Evolutionary conservation across 2,888 invertebrate genomes (phyloP), one percentile per base, ranked within the genome.

Genomic region (Trachelus tabidus): DNA sequence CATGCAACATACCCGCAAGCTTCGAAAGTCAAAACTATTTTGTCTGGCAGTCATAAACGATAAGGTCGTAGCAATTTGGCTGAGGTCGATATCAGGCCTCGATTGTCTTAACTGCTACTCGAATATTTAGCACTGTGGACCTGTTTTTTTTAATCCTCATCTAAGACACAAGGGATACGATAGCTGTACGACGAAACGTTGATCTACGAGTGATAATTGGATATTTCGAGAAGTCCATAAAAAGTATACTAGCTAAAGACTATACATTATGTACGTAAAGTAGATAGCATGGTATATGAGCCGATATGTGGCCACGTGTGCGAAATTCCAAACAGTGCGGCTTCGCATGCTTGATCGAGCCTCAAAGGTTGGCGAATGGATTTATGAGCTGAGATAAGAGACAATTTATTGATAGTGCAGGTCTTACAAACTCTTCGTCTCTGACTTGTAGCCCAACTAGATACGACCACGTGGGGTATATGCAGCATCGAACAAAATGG

Each of bases 301-400:
- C 56, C 23, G 23, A 9, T 56, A 56, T 9, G 56, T 56, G 23
- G 56, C 56, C 74, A 75, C 78, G 77, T 76, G 68, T 73, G 56
- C 23, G 34, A 76, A 73, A 69, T 68, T 40, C 30, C 77, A 76
- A 76, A 76, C 31, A 73, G 79, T 69, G 68, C 33, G 77, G 68
- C 80, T 80, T 81, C 79, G 81, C 85, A 88, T 86, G 88, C 82
- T 86, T 81, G 85, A 81, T 83, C 84, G 87, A 81, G 80, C 74
- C 82, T 81, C 85, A 88, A 88, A 87, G 85, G 82, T 78, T 75
- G 75, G 34, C 74, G 79, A 75, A 74, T 33, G 81, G 79, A 88
- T 88, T 88, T 88, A 88, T 86, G 85, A 80, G 40, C 12, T 15
- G 31, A 76, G 87, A 88, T 87, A 87, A 85, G 79, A 71, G 73